Conservation (phyloP, 2,888 invertebrate genomes). For the Dilophus febrilis region DNA sequence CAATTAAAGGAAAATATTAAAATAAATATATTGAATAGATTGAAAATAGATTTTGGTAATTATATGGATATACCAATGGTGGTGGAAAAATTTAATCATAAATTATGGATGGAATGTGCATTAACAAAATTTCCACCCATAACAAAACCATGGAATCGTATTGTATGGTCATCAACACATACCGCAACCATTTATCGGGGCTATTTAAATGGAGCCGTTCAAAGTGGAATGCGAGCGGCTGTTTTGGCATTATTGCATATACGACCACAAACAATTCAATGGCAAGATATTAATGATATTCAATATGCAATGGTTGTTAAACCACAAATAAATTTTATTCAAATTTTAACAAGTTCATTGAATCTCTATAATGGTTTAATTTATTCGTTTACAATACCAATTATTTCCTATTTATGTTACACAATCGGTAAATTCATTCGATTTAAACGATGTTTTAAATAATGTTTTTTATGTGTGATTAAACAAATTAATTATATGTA, state of each 20-base stretch:
- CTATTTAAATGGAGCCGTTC: constrained; percentile 24
- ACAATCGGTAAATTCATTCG: no score
- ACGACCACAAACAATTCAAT: constrained; percentile 23
- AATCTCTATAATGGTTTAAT: constrained; percentile 24
- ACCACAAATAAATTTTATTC: constrained; percentile 7
- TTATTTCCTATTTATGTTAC: constrained; percentile 5
- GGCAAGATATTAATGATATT: constrained; percentile 22
- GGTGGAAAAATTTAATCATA: constrained; percentile 13
- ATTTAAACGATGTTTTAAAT: no score
- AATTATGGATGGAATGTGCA: constrained; percentile 15
- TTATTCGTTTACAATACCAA: constrained; percentile 11
- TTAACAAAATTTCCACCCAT: constrained; percentile 14
- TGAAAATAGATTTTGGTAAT: constrained; percentile 9
- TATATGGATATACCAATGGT: constrained; percentile 20
- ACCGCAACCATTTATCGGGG: constrained; percentile 21
- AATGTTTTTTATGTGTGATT: no score
- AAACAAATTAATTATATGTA: no score
- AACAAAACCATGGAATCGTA: constrained; percentile 21
- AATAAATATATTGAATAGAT: constrained; percentile 12
- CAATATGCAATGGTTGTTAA: constrained; percentile 13
- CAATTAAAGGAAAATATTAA: no score
- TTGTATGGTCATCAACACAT: constrained; percentile 24
- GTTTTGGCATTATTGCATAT: constrained; percentile 19
- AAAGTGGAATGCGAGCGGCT: constrained; percentile 26
- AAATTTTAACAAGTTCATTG: constrained; percentile 16